These are phyloP conservation scores for Campoletis raptor DNA, from an alignment of 2,888 invertebrate genomes.

Conservation along the genomic window DNA sequence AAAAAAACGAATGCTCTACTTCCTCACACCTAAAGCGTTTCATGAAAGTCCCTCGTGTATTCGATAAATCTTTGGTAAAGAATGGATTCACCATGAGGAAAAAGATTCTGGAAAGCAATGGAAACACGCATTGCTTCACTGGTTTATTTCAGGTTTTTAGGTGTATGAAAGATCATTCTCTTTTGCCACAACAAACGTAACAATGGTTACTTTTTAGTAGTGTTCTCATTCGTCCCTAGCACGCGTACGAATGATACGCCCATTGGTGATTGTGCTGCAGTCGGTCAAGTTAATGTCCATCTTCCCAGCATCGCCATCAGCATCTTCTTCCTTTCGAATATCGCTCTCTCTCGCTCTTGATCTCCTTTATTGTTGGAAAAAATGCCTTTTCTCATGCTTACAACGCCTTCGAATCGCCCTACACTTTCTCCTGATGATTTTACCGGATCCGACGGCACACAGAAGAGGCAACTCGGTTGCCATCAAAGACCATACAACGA, in stretches of 20 bases:
- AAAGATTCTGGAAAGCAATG: slow-evolving; percentile 24
- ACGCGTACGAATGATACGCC: slow-evolving; percentile 71
- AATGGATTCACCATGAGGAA: slow-evolving; percentile 26
- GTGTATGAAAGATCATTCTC: slow-evolving; percentile 38
- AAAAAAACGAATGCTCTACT: neutral
- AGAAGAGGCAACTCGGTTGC: slow-evolving; percentile 17
- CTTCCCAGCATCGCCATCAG: slow-evolving; percentile 49
- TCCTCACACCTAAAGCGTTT: slow-evolving; percentile 12
- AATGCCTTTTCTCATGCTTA: slow-evolving; percentile 79
- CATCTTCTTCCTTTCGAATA: slow-evolving; percentile 68
- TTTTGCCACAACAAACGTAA: slow-evolving; percentile 48
- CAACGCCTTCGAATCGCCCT: slow-evolving; percentile 65
- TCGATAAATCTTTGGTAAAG: slow-evolving; percentile 52
- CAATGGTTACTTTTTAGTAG: slow-evolving; percentile 52
- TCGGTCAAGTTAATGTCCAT: slow-evolving; percentile 77
- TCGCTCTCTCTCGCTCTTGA: slow-evolving; percentile 73
- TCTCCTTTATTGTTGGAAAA: slow-evolving; percentile 81
- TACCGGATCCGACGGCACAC: slow-evolving; percentile 65
- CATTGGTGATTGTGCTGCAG: slow-evolving; percentile 73
- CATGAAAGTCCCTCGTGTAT: slow-evolving; percentile 10
- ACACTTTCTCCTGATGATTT: slow-evolving; percentile 65
- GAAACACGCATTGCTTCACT: slow-evolving; percentile 9
- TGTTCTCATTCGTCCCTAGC: slow-evolving; percentile 49
- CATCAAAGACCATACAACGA: slow-evolving; percentile 13
- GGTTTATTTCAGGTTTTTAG: slow-evolving; percentile 41